A percentile compares a stretch with the other conserved stretches of the same genome.
Conservation (phyloP, 1,140 invertebrate species). For the Drosophila rufa region DNA sequence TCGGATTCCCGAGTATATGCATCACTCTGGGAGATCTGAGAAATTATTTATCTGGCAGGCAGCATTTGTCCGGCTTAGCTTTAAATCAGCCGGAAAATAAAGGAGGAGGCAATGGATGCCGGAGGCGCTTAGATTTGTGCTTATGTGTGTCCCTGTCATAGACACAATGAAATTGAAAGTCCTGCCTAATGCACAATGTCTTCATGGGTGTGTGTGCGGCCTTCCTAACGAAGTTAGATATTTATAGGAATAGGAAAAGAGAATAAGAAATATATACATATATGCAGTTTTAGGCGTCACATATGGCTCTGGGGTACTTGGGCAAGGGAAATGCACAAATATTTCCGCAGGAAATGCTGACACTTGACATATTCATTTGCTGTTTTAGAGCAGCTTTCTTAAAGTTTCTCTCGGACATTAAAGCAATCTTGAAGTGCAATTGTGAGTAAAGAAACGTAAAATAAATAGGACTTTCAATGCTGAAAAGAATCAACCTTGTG, state of each 20-base stretch:
- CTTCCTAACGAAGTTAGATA: constrained; percentile 19
- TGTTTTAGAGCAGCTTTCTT: background rate
- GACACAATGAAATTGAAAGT: constrained; percentile 62
- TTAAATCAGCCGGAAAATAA: constrained; percentile 25
- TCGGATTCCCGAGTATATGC: constrained; percentile 27
- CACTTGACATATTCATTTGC: constrained; percentile 6
- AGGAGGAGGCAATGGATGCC: background rate
- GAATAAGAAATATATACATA: background rate
- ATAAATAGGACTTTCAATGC: background rate
- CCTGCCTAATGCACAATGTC: constrained; percentile 40
- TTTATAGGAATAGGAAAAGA: constrained; percentile 7
- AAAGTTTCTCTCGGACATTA: no score
- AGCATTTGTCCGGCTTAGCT: constrained; percentile 27
- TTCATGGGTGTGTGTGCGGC: background rate
- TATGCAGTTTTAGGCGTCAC: background rate
- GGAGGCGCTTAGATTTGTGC: constrained; percentile 28
- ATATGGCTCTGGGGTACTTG: background rate
- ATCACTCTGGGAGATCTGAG: constrained; percentile 11
- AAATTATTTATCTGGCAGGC: constrained; percentile 41
- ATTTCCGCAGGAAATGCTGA: constrained; percentile 18
- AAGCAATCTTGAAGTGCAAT: background rate
- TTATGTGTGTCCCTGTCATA: constrained; percentile 32
- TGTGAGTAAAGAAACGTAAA: background rate
- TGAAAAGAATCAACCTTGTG: background rate
- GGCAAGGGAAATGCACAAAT: constrained; percentile 22